These are phyloP conservation scores for Andrena camellia DNA, from an alignment of 2,888 invertebrate species.

Conservation along the genomic window DNA sequence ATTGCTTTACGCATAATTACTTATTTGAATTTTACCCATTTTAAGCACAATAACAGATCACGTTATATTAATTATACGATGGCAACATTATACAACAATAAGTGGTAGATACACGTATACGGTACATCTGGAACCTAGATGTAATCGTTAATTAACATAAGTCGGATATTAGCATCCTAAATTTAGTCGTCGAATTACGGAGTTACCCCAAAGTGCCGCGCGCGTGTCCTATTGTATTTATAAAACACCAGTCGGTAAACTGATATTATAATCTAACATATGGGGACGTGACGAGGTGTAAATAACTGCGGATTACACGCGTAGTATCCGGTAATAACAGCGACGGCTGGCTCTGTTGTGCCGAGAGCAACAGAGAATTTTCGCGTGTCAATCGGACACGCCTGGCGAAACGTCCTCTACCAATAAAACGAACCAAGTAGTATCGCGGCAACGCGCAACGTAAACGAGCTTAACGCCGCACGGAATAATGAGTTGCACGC, in stretches of 20 bases:
- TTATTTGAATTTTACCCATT: too few species aligned
- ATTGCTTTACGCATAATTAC: too few species aligned
- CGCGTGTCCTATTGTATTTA: conserved; percentile 23
- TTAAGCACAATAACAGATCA: background rate
- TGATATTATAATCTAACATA: conserved; percentile 58
- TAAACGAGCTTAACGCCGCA: conserved; percentile 2
- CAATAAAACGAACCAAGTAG: conserved; percentile 45
- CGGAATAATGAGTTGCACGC: conserved; percentile 5
- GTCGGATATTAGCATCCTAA: conserved; percentile 30
- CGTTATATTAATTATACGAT: background rate
- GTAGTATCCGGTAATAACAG: conserved; percentile 49
- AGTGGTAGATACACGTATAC: background rate
- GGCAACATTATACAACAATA: conserved; percentile 3
- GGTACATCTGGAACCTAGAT: conserved; percentile 1
- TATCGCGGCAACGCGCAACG: conserved; percentile 4
- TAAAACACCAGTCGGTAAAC: conserved; percentile 52
- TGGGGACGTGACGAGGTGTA: conserved; percentile 55
- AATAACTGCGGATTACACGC: conserved; percentile 61
- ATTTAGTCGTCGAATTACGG: conserved; percentile 25
- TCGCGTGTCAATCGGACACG: conserved; percentile 56
- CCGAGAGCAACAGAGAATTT: conserved; percentile 37
- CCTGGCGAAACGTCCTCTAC: conserved; percentile 39
- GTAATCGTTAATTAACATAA: conserved; percentile 35
- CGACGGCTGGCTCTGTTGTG: conserved; percentile 35
- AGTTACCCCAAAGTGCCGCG: conserved; percentile 13